These are phyloP conservation scores for Operophtera brumata DNA, from an alignment of 2,888 invertebrate species.

Conservation along the genomic window DNA sequence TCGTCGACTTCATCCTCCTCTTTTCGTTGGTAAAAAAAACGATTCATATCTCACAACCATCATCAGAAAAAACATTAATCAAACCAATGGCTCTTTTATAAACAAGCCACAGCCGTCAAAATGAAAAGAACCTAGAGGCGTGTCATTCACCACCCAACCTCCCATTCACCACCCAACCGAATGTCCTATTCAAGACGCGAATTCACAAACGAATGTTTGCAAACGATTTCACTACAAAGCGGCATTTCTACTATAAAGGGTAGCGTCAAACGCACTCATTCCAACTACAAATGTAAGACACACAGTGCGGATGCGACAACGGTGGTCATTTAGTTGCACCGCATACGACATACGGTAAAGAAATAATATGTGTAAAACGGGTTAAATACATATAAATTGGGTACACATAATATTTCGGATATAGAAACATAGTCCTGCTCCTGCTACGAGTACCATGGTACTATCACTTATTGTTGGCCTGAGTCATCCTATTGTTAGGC, in stretches of 20 bases:
- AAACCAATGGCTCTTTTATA: constrained; percentile 6
- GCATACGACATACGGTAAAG: not conserved
- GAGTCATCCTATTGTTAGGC: no score
- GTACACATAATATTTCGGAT: no score
- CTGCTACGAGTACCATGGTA: no score
- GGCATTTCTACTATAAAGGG: constrained; percentile 30
- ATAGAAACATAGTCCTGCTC: no score
- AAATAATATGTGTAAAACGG: no score
- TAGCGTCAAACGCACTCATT: constrained; percentile 43
- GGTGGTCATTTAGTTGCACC: not conserved
- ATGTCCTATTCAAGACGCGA: constrained; percentile 6
- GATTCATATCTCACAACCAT: not conserved
- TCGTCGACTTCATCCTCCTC: no score
- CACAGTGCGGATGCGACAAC: constrained; percentile 2
- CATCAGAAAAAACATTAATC: constrained; percentile 16
- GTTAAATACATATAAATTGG: no score
- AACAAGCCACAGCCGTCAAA: constrained; percentile 10
- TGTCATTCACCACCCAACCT: constrained; percentile 7
- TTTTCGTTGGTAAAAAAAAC: no score
- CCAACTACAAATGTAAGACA: constrained; percentile 12
- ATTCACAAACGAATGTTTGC: constrained; percentile 43
- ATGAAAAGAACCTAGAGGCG: constrained; percentile 8
- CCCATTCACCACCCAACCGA: not conserved
- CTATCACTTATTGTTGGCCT: no score
- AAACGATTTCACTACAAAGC: constrained; percentile 56